phyloP scores from a whole-genome alignment of 64 coral and sea anemone species.

The Pocillopora damicornis region DNA sequence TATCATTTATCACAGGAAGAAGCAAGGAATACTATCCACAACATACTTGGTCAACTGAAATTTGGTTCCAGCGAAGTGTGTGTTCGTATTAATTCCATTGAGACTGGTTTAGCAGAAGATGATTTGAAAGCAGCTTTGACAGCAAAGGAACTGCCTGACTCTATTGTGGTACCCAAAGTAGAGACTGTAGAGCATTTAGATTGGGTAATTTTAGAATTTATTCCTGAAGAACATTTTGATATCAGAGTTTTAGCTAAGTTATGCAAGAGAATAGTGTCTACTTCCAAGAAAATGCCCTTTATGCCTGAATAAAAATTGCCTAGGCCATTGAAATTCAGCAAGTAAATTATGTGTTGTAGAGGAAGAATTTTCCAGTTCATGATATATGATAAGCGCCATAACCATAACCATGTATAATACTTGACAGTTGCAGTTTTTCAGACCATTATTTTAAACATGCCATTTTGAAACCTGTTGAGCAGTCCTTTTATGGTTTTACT shows the following conservation, averaged over 20 bases:
- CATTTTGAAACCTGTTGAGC: no score
- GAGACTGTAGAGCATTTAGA: constrained; percentile 76
- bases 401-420: no score
- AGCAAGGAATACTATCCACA: constrained; percentile 68
- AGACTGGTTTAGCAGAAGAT: constrained; percentile 84
- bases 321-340: no score
- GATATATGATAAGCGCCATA: no score
- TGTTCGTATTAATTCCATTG: constrained; percentile 89
- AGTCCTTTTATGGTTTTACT: no score
- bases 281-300: no score
- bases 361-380: no score
- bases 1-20: constrained; percentile 55
- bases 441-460: no score
- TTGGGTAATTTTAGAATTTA: constrained; percentile 57
- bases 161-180: constrained; percentile 92
- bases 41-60: constrained; percentile 53
- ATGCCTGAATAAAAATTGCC: no score
- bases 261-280: neutral
- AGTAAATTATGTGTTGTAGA: no score
- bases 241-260: no score
- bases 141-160: constrained; percentile 62
- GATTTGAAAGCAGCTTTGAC: constrained; percentile 73
- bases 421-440: no score
- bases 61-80: constrained; percentile 90
- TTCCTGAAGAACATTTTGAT: neutral